Conservation (phyloP, 2,888 invertebrate genomes). For the Drosophila subquinaria region DNA sequence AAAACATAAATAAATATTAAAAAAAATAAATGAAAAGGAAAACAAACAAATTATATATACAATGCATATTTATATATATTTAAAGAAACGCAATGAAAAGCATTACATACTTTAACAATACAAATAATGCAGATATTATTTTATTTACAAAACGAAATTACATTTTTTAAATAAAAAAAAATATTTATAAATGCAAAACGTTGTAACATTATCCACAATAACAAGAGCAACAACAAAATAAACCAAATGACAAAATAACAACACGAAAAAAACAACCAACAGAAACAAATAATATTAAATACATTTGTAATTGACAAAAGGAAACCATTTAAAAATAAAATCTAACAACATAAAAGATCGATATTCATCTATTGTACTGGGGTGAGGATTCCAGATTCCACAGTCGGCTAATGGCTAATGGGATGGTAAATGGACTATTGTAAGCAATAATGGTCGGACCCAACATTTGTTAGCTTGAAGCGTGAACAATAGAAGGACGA, state of each 20-base stretch:
- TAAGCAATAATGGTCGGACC: conserved; percentile 36
- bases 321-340: conserved; percentile 75
- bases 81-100: conserved; percentile 50
- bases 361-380: conserved; percentile 27
- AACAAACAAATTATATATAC: conserved; percentile 67
- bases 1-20: conserved; percentile 54
- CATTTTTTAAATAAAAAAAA: conserved; percentile 53
- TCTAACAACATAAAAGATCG: conserved; percentile 68
- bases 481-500: conserved; percentile 28
- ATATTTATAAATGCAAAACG: conserved; percentile 43
- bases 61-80: conserved; percentile 74
- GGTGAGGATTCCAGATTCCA: conserved; percentile 11
- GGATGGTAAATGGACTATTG: conserved; percentile 45
- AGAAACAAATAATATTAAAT: conserved; percentile 73
- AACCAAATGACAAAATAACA: conserved; percentile 15
- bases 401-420: conserved; percentile 28
- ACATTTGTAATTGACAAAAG: conserved; percentile 75
- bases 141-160: conserved; percentile 66
- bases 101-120: conserved; percentile 66
- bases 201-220: conserved; percentile 35
- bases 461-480: conserved; percentile 24
- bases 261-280: conserved; percentile 34
- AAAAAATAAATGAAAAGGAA: conserved; percentile 38
- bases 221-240: conserved; percentile 33
- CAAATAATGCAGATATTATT: conserved; percentile 66